These are phyloP conservation scores for Geophilus truncorum DNA, from an alignment of 2,888 invertebrate species.

Conservation along the genomic window DNA sequence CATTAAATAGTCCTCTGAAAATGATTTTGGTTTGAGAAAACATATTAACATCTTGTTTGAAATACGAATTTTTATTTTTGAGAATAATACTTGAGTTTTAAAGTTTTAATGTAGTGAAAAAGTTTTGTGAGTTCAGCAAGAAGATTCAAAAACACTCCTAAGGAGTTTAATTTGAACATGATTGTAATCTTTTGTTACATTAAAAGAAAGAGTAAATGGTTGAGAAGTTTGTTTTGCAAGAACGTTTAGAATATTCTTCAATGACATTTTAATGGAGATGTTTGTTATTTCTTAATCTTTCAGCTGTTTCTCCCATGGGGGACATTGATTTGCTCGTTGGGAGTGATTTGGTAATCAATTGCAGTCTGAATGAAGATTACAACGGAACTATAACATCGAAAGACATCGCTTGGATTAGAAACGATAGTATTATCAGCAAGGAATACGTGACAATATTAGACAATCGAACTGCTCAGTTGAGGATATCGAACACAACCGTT, in stretches of 20 bases:
- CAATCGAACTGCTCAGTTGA: slow-evolving; percentile 30
- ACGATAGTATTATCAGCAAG: background rate
- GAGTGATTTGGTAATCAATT: slow-evolving; percentile 59
- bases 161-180: too few relatives aligned
- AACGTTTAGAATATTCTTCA: background rate
- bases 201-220: too few relatives aligned
- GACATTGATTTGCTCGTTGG: slow-evolving; percentile 59
- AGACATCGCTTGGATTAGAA: slow-evolving; percentile 25
- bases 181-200: too few relatives aligned
- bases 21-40: too few relatives aligned
- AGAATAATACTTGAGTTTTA: too few relatives aligned
- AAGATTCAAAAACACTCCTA: too few relatives aligned
- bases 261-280: background rate
- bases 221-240: background rate
- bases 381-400: background rate
- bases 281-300: slow-evolving; percentile 28
- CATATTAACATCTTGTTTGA: too few relatives aligned
- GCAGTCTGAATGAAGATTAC: slow-evolving; percentile 53
- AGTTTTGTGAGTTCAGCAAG: too few relatives aligned
- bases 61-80: too few relatives aligned
- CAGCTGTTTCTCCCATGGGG: slow-evolving; percentile 54
- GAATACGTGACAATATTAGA: background rate
- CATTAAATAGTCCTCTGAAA: too few relatives aligned
- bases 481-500: background rate
- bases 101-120: too few relatives aligned